Conservation (phyloP, 2,888 invertebrate genomes). For the Chaetoderma sp. region DNA sequence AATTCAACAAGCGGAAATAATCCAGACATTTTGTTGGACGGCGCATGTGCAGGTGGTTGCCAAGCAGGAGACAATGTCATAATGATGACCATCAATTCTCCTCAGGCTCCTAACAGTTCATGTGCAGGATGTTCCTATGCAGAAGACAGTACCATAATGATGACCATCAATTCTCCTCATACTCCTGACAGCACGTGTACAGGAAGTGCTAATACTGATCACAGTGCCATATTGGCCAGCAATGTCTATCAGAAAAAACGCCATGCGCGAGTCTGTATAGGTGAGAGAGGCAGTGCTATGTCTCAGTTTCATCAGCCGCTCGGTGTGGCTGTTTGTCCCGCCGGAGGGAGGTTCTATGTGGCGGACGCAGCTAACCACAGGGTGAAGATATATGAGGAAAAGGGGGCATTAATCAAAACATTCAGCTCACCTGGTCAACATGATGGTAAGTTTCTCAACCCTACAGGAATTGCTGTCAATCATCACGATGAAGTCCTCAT, state of each 20-base stretch:
- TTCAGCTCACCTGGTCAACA: constrained; percentile 96
- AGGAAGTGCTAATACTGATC: too few relatives aligned
- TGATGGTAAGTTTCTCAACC: constrained; percentile 97
- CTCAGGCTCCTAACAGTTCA: too few relatives aligned
- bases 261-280: constrained; percentile 74
- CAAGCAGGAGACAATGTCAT: too few relatives aligned
- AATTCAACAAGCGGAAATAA: too few relatives aligned
- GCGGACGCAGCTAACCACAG: constrained; percentile 99
- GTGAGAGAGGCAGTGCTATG: constrained; percentile 98
- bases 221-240: too few relatives aligned
- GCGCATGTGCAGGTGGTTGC: too few relatives aligned
- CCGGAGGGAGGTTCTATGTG: constrained; percentile 90
- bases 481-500: constrained; percentile 97
- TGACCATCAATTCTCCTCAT: too few relatives aligned
- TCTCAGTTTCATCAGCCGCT: constrained; percentile 99
- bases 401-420: constrained; percentile 89
- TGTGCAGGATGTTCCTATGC: too few relatives aligned
- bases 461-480: constrained; percentile 96
- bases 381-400: constrained; percentile 90
- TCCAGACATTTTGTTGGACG: too few relatives aligned
- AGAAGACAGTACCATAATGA: too few relatives aligned
- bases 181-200: too few relatives aligned
- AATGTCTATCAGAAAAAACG: constrained; percentile 62
- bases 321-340: constrained; percentile 93
- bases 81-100: too few relatives aligned